Evolutionary conservation across 92 coral and sea anemone genomes (phyloP), one percentile per base, ranked within the genome.

Genomic region (Heteractis magnifica): DNA sequence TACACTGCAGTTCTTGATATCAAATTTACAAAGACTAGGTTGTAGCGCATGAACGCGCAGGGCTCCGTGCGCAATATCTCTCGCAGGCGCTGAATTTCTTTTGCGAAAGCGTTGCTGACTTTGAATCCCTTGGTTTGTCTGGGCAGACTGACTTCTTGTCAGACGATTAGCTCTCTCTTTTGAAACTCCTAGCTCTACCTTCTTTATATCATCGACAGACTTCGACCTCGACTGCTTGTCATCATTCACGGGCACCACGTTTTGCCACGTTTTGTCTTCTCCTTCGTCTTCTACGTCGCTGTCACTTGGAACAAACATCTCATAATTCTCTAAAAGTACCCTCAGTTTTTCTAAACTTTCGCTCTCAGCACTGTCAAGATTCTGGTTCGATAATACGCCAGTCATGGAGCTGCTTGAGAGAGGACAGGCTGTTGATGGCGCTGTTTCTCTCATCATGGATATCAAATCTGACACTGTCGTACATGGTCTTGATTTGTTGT

Each of bases 391-490:
- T 44, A 20, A 13, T 6, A 52, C 20, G 7, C 44, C 85, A 1
- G 85, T 58, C 56, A 1, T n/a, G 9, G 71, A 56, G 15, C 41
- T 44, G 59, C 65, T 41, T 23, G 48, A 26, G 14, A 68, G 58
- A 48, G 51, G 75, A 60, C 48, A 49, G 71, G 44, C 1, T 41
- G 18, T 0, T 2, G 52, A 3, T 12, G 79, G 50, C 14, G 83
- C 1, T 8, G 77, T 18, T 52, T 21, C 71, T 23, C 20, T 44
- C 49, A 85, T 85, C 34, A 78, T 3, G 11, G 82, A 77, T 1
- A 85, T 78, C 55, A 85, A 49, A 52, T 85, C 88, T 12, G 88
- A 72, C 52, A 85, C 88, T 2, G 88, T 82, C 74, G 73, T 75
- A 48, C 79, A 56, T 2, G 71, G 49, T 56, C 19, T 65, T 82